Conservation (phyloP, 2,113 vertebrate genomes). For the Antigone vipio region DNA sequence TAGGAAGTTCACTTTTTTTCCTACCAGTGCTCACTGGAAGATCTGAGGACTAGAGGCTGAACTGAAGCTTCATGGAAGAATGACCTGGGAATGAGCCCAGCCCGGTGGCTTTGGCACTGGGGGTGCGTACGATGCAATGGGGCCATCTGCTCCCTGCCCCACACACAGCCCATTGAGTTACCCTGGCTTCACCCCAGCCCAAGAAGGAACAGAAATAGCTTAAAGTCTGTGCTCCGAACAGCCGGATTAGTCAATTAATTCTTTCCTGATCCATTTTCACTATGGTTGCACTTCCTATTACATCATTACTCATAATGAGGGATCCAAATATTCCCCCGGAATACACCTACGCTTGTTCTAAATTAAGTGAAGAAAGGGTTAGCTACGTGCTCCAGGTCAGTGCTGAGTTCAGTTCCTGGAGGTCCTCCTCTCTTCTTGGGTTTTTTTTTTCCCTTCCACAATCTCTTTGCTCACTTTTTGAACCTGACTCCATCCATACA, state of each 20-base stretch:
- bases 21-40: background rate
- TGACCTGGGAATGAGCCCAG: background rate
- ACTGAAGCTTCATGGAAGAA: background rate
- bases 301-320: background rate
- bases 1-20: background rate
- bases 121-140: background rate
- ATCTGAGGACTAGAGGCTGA: background rate
- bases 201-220: background rate
- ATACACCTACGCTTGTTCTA: background rate
- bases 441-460: background rate
- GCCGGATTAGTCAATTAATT: background rate
- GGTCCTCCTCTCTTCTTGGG: background rate
- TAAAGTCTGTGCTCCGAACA: background rate
- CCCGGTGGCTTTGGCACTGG: background rate
- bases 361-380: background rate
- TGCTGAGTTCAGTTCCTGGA: background rate
- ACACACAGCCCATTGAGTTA: background rate
- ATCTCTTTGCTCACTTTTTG: background rate
- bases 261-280: constrained; percentile 31
- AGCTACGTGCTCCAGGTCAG: constrained; percentile 39
- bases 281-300: constrained; percentile 38
- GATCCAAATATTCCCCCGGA: background rate
- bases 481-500: background rate
- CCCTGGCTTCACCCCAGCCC: background rate
- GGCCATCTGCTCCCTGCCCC: background rate